A percentile compares a stretch with the other conserved stretches of the same genome.
These are phyloP conservation scores for Squalus acanthias DNA, from an alignment of 2,797 vertebrate species.

Conservation along the genomic window DNA sequence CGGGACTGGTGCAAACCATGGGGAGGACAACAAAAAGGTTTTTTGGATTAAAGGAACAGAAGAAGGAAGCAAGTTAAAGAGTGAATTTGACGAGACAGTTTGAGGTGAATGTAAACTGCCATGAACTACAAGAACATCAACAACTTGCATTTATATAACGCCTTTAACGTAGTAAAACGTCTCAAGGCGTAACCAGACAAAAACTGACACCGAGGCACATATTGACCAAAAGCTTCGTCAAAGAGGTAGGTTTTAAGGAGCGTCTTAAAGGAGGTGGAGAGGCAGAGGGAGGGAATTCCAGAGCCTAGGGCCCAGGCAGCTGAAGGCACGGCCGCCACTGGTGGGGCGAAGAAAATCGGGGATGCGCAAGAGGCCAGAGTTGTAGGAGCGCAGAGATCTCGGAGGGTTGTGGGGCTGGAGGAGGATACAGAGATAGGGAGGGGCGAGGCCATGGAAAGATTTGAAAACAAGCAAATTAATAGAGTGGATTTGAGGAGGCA, in stretches of 20 bases:
- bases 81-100: background rate
- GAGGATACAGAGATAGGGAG: background rate
- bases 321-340: background rate
- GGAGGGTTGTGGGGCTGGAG: background rate
- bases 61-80: background rate
- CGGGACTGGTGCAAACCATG: background rate
- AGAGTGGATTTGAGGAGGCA: background rate
- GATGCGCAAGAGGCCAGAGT: background rate
- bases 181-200: background rate
- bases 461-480: background rate
- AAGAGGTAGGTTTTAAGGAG: background rate
- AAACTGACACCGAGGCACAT: background rate
- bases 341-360: background rate
- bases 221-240: background rate
- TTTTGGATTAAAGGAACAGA: background rate
- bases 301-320: background rate
- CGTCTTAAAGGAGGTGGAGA: background rate
- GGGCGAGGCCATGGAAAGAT: background rate
- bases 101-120: background rate
- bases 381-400: background rate
- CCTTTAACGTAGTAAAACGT: background rate
- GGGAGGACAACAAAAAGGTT: background rate
- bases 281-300: background rate
- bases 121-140: background rate
- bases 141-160: background rate